phyloP scores from a whole-genome alignment of 1,140 invertebrate species.

The Drosophila cardini region DNA sequence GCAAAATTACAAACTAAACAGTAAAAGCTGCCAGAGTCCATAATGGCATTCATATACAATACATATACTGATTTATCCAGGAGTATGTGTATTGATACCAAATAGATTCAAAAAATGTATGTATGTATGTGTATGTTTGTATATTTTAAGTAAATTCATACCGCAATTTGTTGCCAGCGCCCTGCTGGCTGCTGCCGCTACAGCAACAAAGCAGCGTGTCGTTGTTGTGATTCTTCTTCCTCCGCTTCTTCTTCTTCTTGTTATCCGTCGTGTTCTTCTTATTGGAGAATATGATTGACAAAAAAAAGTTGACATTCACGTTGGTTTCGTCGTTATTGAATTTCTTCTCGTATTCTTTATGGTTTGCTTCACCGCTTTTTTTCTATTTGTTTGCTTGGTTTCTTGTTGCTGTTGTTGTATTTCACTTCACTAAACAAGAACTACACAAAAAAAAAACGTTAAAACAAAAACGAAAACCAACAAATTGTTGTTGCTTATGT shows the following conservation, averaged over 20 bases:
- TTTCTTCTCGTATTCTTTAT: slow-evolving; percentile 12
- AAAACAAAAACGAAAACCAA: slow-evolving; percentile 18
- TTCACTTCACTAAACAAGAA: slow-evolving; percentile 36
- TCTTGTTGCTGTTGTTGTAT: neutral
- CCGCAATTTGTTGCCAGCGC: slow-evolving; percentile 71
- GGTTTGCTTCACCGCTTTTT: slow-evolving; percentile 16
- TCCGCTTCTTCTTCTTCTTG: slow-evolving; percentile 13
- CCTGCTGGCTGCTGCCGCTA: slow-evolving; percentile 61
- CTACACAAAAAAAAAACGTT: slow-evolving; percentile 16
- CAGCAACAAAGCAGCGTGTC: slow-evolving; percentile 31
- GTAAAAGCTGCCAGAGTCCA: slow-evolving; percentile 36
- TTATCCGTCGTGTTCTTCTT: neutral
- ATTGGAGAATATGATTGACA: slow-evolving; percentile 27
- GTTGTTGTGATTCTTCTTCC: slow-evolving; percentile 22
- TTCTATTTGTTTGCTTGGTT: slow-evolving; percentile 1
- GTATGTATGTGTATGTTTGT: neutral
- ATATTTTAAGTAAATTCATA: slow-evolving; percentile 41
- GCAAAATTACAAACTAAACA: slow-evolving; percentile 49
- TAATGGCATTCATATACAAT: neutral
- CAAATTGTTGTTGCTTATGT: slow-evolving; percentile 30
- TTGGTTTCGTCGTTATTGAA: slow-evolving; percentile 11
- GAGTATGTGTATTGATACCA: neutral
- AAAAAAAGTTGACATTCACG: slow-evolving; percentile 15
- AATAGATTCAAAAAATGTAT: neutral
- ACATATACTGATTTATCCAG: neutral